phyloP scores from a whole-genome alignment of 2,113 vertebrate genomes.

The Nesospiza acunhae region DNA sequence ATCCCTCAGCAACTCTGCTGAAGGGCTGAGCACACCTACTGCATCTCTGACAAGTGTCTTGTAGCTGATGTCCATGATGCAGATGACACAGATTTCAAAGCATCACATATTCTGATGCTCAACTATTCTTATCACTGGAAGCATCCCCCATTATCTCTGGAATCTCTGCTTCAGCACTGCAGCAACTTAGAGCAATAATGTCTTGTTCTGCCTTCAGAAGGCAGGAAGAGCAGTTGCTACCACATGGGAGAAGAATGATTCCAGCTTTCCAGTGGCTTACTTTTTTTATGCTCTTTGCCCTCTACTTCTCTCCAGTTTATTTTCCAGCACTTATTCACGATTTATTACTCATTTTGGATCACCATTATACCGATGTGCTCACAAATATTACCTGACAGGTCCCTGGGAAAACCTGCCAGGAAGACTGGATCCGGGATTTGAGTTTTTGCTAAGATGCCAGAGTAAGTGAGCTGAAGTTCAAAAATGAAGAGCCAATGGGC shows the following conservation, averaged over 20 bases:
- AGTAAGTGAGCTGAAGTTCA: neutral
- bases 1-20: neutral
- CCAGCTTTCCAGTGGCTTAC: neutral
- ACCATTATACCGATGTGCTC: neutral
- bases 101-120: neutral
- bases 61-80: neutral
- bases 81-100: neutral
- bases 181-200: neutral
- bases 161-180: neutral
- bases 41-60: neutral
- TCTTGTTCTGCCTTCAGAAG: neutral
- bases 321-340: neutral
- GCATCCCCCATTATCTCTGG: neutral
- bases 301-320: neutral
- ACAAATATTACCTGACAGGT: neutral
- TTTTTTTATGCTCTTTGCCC: neutral
- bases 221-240: neutral
- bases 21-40: neutral
- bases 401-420: neutral
- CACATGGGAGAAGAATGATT: accelerated
- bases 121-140: neutral
- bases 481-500: neutral
- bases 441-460: neutral
- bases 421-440: neutral
- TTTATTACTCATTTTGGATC: neutral